These are phyloP conservation scores for Poicephalus gulielmi DNA, from an alignment of 2,113 vertebrate species.

Conservation along the genomic window DNA sequence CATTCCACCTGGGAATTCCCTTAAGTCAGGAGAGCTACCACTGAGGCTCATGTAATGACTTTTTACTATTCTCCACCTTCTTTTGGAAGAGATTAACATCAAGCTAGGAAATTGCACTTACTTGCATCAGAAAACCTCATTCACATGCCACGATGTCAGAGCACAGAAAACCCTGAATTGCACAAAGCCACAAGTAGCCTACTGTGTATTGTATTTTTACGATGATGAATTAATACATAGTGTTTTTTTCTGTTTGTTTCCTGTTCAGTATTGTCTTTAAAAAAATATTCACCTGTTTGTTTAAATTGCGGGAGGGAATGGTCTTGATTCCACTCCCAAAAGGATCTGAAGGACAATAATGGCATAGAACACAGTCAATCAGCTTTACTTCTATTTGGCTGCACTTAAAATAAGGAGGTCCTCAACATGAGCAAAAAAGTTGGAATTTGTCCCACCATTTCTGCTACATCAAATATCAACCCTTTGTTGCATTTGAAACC, in stretches of 20 bases:
- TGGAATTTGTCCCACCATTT: not conserved
- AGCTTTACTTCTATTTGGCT: not conserved
- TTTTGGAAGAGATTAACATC: not conserved
- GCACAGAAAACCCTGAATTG: constrained; percentile 44
- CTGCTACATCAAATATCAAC: not conserved
- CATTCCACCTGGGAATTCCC: not conserved
- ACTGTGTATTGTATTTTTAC: constrained; percentile 16
- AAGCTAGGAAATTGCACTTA: not conserved
- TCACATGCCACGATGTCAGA: constrained; percentile 47
- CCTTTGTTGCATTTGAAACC: not conserved
- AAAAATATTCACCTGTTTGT: constrained; percentile 26
- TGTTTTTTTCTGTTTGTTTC: constrained; percentile 47
- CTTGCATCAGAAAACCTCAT: constrained; percentile 62
- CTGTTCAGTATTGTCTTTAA: not conserved
- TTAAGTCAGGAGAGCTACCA: not conserved
- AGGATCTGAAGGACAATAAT: not conserved
- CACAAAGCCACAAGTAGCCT: constrained; percentile 21
- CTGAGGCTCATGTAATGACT: not conserved
- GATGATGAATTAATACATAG: not conserved
- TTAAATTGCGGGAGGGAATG: not conserved
- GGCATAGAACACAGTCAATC: not conserved
- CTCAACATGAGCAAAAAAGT: not conserved
- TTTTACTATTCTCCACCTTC: not conserved
- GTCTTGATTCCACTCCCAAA: not conserved
- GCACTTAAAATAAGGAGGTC: not conserved